Evolutionary conservation across 2,113 vertebrate species (phyloP), one percentile per base, ranked within the genome.

Genomic region (Pituophis catenifer): DNA sequence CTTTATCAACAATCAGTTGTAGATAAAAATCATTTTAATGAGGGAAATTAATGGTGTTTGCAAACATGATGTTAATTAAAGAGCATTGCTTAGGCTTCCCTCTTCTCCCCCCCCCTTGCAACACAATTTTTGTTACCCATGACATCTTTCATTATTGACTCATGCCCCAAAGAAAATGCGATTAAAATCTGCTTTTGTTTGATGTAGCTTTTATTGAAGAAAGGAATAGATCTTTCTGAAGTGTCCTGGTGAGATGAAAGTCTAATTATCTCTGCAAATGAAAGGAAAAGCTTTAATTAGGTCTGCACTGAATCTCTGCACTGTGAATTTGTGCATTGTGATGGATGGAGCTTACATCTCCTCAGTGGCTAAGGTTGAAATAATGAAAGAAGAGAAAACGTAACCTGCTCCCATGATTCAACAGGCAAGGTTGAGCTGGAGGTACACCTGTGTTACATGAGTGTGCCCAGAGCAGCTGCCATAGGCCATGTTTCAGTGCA

Each of bases 201-300:
- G 97, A 98, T 99, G 98, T 98, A 98, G 98, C 98, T 98, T 98
- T 98, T 98, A 98, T 98, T 98, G 98, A 98, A 98, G 98, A 98
- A 98, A 98, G 98, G 98, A 99, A 99, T 98, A 98, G 98, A 99
- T 99, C 98, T 98, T 98, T 98, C 98, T 97, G 98, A 98, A 98
- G 98, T 98, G 98, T 99, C 98, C 98, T 98, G 98, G 98, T 98
- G 98, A 99, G 98, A 99, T 99, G 98, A 99, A 99, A 99, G 99
- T 99, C 98, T 99, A 99, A 99, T 99, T 99, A 99, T 99, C 98
- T 98, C 98, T 98, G 98, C 98, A 99, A 99, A 99, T 98, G 98
- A 98, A 98, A 99, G 98, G 98, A 98, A 98, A 98, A 98, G 98
- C 98, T 99, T 99, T 99, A 99, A 99, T 99, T 99, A 99, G 98